These are phyloP conservation scores for Epizoanthus rinbou DNA, from an alignment of 92 coral and sea anemone species.

Conservation along the genomic window DNA sequence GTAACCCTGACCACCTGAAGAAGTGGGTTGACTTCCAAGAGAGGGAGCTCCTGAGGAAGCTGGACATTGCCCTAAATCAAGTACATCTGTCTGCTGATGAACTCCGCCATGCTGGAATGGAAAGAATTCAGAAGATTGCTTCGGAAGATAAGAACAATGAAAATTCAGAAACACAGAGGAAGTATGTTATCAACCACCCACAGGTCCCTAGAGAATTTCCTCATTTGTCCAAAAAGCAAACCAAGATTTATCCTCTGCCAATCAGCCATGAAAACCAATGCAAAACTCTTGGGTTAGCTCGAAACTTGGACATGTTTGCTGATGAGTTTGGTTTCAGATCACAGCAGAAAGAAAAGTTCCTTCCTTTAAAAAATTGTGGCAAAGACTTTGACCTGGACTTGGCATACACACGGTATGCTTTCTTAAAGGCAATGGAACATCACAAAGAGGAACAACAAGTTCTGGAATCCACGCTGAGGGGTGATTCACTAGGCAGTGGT, in stretches of 20 bases:
- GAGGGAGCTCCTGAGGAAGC: conserved; percentile 44
- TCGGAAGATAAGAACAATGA: neutral
- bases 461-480: neutral
- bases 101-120: neutral
- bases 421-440: conserved; percentile 44
- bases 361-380: conserved; percentile 36
- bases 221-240: conserved; percentile 18
- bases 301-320: conserved; percentile 42
- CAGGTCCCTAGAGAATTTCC: conserved; percentile 44
- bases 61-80: conserved; percentile 39
- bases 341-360: conserved; percentile 22
- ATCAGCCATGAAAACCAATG: conserved; percentile 51
- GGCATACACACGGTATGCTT: conserved; percentile 52
- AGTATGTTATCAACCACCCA: conserved; percentile 24
- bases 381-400: conserved; percentile 47
- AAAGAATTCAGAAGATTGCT: conserved; percentile 3
- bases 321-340: conserved; percentile 47
- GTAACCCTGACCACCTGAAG: conserved; percentile 39
- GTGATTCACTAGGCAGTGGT: neutral
- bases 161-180: neutral
- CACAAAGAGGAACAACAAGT: conserved; percentile 41
- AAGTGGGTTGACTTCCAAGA: conserved; percentile 43
- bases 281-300: conserved; percentile 35
- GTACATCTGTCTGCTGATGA: conserved; percentile 19
- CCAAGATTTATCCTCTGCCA: conserved; percentile 37